phyloP scores from a whole-genome alignment of 1,140 invertebrate species.

The Drosophila pseudoobscura region DNA sequence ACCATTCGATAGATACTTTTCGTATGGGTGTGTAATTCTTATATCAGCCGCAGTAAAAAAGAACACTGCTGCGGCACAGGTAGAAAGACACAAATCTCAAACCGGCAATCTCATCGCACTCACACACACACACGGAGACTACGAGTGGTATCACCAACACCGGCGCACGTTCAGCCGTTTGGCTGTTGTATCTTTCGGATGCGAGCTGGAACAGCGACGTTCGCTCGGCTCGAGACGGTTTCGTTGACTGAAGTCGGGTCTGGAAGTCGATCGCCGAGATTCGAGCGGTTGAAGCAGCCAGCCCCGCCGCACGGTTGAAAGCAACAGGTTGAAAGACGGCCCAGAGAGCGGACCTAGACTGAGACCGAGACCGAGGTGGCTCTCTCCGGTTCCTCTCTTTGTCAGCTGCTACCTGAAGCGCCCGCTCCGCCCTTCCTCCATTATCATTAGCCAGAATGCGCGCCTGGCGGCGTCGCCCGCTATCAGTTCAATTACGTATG shows the following conservation, averaged over 20 bases:
- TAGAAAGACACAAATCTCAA: slow-evolving; percentile 72
- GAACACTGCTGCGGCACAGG: slow-evolving; percentile 58
- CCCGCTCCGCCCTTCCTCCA: slow-evolving; percentile 74
- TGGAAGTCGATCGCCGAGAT: slow-evolving; percentile 60
- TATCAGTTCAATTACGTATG: slow-evolving; percentile 78
- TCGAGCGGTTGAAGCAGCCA: slow-evolving; percentile 36
- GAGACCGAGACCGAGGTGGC: neutral
- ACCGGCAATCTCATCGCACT: slow-evolving; percentile 66
- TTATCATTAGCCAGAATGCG: slow-evolving; percentile 72
- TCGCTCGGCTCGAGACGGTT: slow-evolving; percentile 68
- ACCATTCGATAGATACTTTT: slow-evolving; percentile 55
- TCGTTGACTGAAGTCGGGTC: slow-evolving; percentile 68
- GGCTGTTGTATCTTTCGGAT: slow-evolving; percentile 21
- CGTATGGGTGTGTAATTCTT: slow-evolving; percentile 48
- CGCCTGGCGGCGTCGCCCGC: slow-evolving; percentile 57
- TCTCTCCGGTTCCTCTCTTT: neutral
- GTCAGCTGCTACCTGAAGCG: slow-evolving; percentile 63
- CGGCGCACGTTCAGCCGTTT: slow-evolving; percentile 1
- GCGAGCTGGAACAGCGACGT: slow-evolving; percentile 48
- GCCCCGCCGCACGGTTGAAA: slow-evolving; percentile 56
- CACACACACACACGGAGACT: slow-evolving; percentile 21
- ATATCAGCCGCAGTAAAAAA: slow-evolving; percentile 55
- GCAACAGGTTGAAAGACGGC: slow-evolving; percentile 63
- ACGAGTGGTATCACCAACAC: slow-evolving; percentile 13
- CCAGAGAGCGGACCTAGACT: slow-evolving; percentile 3